phyloP scores from a whole-genome alignment of 2,113 vertebrate species.

The Oryzias celebensis region DNA sequence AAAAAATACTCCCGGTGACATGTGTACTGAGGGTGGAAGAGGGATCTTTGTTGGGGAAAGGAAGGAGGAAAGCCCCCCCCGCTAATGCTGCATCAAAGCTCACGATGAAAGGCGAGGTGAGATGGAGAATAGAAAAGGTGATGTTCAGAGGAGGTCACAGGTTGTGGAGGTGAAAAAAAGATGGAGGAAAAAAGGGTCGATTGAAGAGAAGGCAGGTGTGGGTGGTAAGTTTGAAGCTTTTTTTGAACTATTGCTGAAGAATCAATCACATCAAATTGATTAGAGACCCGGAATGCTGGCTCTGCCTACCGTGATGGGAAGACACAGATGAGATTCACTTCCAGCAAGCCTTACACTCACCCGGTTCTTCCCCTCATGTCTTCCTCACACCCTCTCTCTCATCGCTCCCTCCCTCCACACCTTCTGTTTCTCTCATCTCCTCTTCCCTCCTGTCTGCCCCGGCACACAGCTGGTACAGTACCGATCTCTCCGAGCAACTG shows the following conservation, averaged over 20 bases:
- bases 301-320: constrained; percentile 28
- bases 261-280: constrained; percentile 68
- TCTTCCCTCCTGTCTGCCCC: constrained; percentile 23
- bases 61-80: constrained; percentile 43
- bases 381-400: constrained; percentile 55
- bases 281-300: constrained; percentile 65
- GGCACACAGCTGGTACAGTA: constrained; percentile 70
- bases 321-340: constrained; percentile 58
- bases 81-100: constrained; percentile 62
- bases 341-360: constrained; percentile 27
- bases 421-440: constrained; percentile 48
- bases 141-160: constrained; percentile 61
- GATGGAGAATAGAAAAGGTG: constrained; percentile 32
- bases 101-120: constrained; percentile 54
- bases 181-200: constrained; percentile 36
- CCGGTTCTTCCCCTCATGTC: constrained; percentile 23
- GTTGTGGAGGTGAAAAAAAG: constrained; percentile 55
- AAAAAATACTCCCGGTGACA: constrained; percentile 67
- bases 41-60: constrained; percentile 35
- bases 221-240: constrained; percentile 46
- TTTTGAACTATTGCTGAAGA: constrained; percentile 56
- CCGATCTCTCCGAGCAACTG: constrained; percentile 66
- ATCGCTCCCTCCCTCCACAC: constrained; percentile 35
- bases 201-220: constrained; percentile 27
- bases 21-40: constrained; percentile 26